phyloP scores from a whole-genome alignment of 2,888 invertebrate species.

The Erpobdella octoculata region DNA sequence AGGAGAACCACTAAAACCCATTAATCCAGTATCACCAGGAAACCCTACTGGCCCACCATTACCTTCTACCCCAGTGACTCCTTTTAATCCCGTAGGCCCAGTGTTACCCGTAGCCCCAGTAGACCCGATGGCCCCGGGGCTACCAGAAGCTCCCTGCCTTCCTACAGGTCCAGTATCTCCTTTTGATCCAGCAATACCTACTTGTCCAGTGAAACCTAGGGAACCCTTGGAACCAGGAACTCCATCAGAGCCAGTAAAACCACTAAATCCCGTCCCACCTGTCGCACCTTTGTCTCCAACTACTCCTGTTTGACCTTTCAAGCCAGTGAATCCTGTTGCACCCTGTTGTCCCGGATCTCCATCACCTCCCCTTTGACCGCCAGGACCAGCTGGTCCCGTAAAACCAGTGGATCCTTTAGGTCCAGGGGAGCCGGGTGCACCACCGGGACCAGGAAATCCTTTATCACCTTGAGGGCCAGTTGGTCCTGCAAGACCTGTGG shows the following conservation, averaged over 20 bases:
- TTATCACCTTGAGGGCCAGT: slow-evolving; percentile 14
- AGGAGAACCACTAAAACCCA: slow-evolving; percentile 28
- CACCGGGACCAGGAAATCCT: slow-evolving; percentile 13
- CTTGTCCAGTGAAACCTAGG: slow-evolving; percentile 24
- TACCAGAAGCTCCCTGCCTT: slow-evolving; percentile 29
- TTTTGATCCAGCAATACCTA: slow-evolving; percentile 28
- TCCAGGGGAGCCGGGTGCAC: slow-evolving; percentile 4
- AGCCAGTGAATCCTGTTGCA: slow-evolving; percentile 28
- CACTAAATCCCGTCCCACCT: slow-evolving; percentile 29
- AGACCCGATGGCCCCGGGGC: slow-evolving; percentile 25
- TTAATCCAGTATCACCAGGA: slow-evolving; percentile 21
- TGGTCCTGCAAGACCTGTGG: slow-evolving; percentile 8
- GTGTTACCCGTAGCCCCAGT: slow-evolving; percentile 25
- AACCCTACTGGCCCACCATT: slow-evolving; percentile 27
- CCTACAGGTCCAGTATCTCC: slow-evolving; percentile 31
- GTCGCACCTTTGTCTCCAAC: slow-evolving; percentile 24
- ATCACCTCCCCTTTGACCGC: slow-evolving; percentile 17
- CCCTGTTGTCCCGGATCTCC: slow-evolving; percentile 27
- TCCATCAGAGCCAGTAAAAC: slow-evolving; percentile 22
- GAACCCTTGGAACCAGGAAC: slow-evolving; percentile 28
- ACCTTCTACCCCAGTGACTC: slow-evolving; percentile 30
- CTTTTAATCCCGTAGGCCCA: slow-evolving; percentile 29
- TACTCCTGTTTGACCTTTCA: slow-evolving; percentile 26
- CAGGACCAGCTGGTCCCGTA: slow-evolving; percentile 14
- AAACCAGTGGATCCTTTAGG: slow-evolving; percentile 4